Evolutionary conservation across 2,888 invertebrate genomes (phyloP), one percentile per base, ranked within the genome.

Genomic region (Chaetoderma sp.): DNA sequence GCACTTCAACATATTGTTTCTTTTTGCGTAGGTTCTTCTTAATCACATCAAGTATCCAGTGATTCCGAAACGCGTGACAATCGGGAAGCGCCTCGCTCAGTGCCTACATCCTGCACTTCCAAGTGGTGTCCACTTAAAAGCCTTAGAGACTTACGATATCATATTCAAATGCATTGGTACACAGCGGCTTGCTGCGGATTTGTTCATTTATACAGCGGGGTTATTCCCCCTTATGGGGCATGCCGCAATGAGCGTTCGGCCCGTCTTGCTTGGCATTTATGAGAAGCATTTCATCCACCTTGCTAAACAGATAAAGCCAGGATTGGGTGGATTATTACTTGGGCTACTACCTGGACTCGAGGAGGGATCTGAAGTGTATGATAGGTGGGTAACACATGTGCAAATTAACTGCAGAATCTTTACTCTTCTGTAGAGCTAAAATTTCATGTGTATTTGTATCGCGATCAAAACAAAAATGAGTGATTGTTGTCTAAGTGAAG

Each of bases 91-190:
- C 68, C 88, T 96, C 72, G 94, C 95, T 52, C 96, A 96, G 89
- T 96, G 96, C 85, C 93, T 96, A 90, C 95, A 96, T 88, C 95
- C 95, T 36, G 93, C 93, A 21, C 88, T 96, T 72, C 95, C 96
- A 25, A 93, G 93, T 60, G 95, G 96, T 36, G 96, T 96, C 28
- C 96, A 96, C 87, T 88, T 95, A 68, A 95, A 95, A 87, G 94
- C 95, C 25, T 87, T 96, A 73, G 95, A 96, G 88, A 94, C 94
- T 0, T 96, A 95, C 86, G 93, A 94, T 82, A 92, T 94, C 73
- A 94, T 96, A 83, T 95, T 96, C 88, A 92, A 92, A 83, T 93
- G 93, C 79, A 93, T 95, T 88, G 94, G 94, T 66, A 92, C 93
- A 55, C 91, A 92, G 82, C 89, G 86, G 21, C 88, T 94, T 64